phyloP scores from a whole-genome alignment of 2,113 vertebrate genomes.

The Alethe diademata region DNA sequence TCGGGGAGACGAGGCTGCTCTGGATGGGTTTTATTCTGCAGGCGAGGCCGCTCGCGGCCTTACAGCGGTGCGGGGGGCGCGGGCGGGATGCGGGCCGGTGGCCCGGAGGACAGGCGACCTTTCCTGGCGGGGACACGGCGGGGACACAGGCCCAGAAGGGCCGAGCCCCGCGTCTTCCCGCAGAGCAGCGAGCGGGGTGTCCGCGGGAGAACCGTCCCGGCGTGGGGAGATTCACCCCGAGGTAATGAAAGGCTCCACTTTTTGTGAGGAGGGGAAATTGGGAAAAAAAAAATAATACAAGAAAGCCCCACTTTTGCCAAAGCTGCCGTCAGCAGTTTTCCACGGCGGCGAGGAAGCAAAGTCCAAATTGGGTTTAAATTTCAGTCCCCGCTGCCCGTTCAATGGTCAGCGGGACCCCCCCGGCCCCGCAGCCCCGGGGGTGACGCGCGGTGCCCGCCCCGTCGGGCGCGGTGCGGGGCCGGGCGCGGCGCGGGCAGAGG shows the following conservation, averaged over 20 bases:
- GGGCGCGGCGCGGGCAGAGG: neutral
- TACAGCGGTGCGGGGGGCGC: neutral
- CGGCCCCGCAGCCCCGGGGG: neutral
- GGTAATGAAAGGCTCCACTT: neutral
- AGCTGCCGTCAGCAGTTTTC: slow-evolving; percentile 46
- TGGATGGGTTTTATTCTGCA: neutral
- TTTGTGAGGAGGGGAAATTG: neutral
- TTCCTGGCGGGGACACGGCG: neutral
- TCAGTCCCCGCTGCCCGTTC: neutral
- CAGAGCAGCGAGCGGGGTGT: neutral
- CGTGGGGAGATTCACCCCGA: neutral
- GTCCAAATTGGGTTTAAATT: slow-evolving; percentile 48
- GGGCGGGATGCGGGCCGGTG: neutral
- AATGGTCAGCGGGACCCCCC: neutral
- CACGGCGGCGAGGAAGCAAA: neutral
- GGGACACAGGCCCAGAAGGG: neutral
- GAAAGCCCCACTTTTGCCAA: slow-evolving; percentile 5
- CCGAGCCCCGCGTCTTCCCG: neutral
- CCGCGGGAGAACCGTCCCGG: neutral
- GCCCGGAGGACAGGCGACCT: neutral
- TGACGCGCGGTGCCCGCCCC: neutral
- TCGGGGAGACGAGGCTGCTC: neutral
- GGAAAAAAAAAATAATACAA: neutral
- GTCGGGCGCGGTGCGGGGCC: neutral
- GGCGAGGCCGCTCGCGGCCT: neutral